Evolutionary conservation across 2,888 invertebrate species (phyloP), one percentile per base, ranked within the genome.

Genomic region (Stratiomys singularior): DNA sequence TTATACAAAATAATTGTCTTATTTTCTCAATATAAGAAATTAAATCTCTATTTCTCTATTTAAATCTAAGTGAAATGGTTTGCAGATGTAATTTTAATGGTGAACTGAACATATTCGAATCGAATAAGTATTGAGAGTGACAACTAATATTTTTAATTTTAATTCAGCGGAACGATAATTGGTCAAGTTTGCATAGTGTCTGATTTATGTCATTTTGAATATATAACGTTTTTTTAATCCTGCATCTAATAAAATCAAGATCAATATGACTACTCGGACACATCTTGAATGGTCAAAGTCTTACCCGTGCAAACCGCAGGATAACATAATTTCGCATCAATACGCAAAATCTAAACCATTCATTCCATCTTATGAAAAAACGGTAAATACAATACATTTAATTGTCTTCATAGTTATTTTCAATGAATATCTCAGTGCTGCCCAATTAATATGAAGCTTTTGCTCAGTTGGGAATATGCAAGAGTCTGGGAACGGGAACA

Each of bases 331-430:
- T 13, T 76, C 76, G 1, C 76, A 76, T 46, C 25, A 52, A 46
- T 63, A 76, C 18, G 18, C 47, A 2, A 76, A 76, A 30, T 63
- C 76, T 23, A 76, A 64, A n/a, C 76, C 63, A 3, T 76, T 76
- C 30, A 76, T 76, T 64, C 76, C 76, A 27, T 76, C 76, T 1
- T 76, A 76, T 47, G 76, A 76, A n/a, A 44, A 63, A 64, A 44
- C 1, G 1, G 76, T 76, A 21, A 21, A 30, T 5, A 3, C n/a
- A 4, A 66, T 18, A 30, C 15, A 5, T 30, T 21, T 3, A 11
- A 71, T 28, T 15, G 46, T 28, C 23, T 47, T 37, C 37, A 37
- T n/a, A 13, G 11, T 30, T 9, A 58, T 58, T 37, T 46, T 60
- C 44, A 25, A 15, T 23, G 11, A 23, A 25, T 52, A 3, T 44